Evolutionary conservation across 2,797 vertebrate species (phyloP).

Genomic region (Gephyroberyx darwinii): DNA sequence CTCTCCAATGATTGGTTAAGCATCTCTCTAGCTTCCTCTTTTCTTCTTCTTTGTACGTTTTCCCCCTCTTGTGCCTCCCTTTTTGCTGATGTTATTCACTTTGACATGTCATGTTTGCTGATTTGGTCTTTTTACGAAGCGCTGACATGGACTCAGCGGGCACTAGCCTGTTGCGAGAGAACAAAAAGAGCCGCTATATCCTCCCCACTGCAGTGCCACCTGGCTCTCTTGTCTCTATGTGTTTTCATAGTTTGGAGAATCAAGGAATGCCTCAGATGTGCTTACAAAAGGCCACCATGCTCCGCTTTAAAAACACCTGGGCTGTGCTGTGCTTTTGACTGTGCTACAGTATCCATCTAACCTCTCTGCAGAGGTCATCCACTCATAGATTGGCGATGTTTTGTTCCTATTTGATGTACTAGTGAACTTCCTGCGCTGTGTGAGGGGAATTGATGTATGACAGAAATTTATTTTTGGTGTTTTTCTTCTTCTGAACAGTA

Average conservation of each 20-base stretch:
- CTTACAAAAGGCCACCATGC: conserved; percentile 27
- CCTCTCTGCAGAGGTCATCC: conserved; percentile 39
- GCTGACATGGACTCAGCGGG: conserved; percentile 12
- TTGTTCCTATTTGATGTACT: conserved; percentile 63
- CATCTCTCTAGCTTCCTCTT: conserved; percentile 26
- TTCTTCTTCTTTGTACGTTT: conserved; percentile 35
- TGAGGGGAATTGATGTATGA: conserved; percentile 68
- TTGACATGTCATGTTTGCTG: conserved; percentile 36
- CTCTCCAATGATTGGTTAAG: conserved; percentile 16
- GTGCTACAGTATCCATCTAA: conserved; percentile 47
- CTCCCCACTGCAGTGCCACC: conserved; percentile 41
- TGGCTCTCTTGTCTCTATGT: conserved; percentile 41
- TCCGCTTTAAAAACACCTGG: conserved; percentile 48
- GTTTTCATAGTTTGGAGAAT: conserved; percentile 45
- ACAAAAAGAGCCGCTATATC: neutral
- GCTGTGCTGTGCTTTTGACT: conserved; percentile 45
- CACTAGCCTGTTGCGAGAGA: conserved; percentile 4
- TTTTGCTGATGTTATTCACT: conserved; percentile 25
- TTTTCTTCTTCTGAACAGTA: conserved; percentile 81
- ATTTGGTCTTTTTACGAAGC: conserved; percentile 27
- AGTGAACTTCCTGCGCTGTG: conserved; percentile 59
- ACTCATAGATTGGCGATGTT: conserved; percentile 45
- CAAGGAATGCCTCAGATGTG: conserved; percentile 39
- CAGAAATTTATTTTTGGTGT: conserved; percentile 80
- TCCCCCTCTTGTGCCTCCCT: conserved; percentile 26